A percentile compares a stretch with the other conserved stretches of the same genome.
Evolutionary conservation across 2,113 vertebrate species (phyloP).

Genomic region (Narcine bancroftii): DNA sequence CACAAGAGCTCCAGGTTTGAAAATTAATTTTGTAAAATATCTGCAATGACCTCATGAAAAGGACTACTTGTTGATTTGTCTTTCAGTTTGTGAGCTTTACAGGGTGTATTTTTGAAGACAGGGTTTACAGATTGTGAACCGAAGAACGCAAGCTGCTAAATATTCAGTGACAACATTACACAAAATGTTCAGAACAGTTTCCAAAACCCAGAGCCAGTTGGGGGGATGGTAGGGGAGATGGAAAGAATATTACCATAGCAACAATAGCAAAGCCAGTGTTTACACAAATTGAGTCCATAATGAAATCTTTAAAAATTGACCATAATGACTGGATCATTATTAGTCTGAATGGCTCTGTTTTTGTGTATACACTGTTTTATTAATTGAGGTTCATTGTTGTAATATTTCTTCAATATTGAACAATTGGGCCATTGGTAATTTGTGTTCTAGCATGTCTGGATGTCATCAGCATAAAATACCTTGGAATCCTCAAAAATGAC

Average conservation of each 20-base stretch:
- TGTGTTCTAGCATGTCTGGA: background rate
- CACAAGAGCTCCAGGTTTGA: background rate
- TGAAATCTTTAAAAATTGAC: slow-evolving; percentile 8
- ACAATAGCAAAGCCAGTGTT: background rate
- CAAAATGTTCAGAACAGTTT: slow-evolving; percentile 20
- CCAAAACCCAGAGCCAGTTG: background rate
- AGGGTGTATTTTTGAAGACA: background rate
- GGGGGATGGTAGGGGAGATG: no score
- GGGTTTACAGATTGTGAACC: background rate
- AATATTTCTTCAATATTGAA: background rate
- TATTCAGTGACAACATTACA: background rate
- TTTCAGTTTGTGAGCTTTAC: background rate
- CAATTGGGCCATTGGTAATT: background rate
- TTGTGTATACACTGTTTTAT: background rate
- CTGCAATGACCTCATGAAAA: background rate
- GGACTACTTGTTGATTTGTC: background rate
- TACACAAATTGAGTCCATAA: background rate
- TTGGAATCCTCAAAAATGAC: background rate
- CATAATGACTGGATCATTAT: background rate
- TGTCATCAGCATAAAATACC: background rate
- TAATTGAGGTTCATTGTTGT: background rate
- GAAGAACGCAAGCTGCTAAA: background rate
- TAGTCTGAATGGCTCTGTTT: background rate
- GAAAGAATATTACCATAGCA: slow-evolving; percentile 21
- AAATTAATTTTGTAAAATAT: no score